phyloP scores from a whole-genome alignment of 1,140 invertebrate species.

The Leptinotarsa undecemlineata region DNA sequence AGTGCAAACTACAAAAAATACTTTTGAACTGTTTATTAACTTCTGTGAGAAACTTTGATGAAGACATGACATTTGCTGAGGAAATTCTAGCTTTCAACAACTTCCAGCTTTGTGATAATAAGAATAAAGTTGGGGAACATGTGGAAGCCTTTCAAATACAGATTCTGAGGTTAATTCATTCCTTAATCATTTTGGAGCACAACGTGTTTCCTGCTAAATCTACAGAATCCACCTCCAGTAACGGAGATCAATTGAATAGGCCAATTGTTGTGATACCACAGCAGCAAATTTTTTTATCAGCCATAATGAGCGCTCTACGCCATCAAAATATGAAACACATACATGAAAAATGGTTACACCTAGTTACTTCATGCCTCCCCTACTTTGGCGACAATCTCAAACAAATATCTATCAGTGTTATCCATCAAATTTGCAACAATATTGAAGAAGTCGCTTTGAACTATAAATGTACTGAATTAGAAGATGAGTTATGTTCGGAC shows the following conservation, averaged over 20 bases:
- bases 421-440: slow-evolving; percentile 83
- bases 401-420: slow-evolving; percentile 75
- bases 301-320: slow-evolving; percentile 76
- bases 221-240: slow-evolving; percentile 42
- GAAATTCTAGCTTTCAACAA: slow-evolving; percentile 85
- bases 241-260: slow-evolving; percentile 61
- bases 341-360: slow-evolving; percentile 79
- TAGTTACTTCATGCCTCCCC: slow-evolving; percentile 77
- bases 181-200: slow-evolving; percentile 79
- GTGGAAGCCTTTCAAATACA: slow-evolving; percentile 80
- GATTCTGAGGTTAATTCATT: slow-evolving; percentile 72
- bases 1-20: slow-evolving; percentile 89
- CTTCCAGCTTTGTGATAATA: slow-evolving; percentile 62
- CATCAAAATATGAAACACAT: slow-evolving; percentile 69
- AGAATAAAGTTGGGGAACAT: slow-evolving; percentile 65
- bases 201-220: slow-evolving; percentile 59
- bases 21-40: slow-evolving; percentile 82
- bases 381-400: slow-evolving; percentile 75
- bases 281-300: slow-evolving; percentile 85
- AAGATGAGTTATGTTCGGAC: slow-evolving; percentile 63
- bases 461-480: slow-evolving; percentile 47
- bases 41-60: slow-evolving; percentile 65
- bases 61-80: slow-evolving; percentile 74
- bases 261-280: slow-evolving; percentile 72
- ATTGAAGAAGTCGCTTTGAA: slow-evolving; percentile 65